Percentiles rank a stretch among this genome's conserved stretches.
phyloP scores from a whole-genome alignment of 2,797 vertebrate genomes.

The Mormyrus proboscirostris region DNA sequence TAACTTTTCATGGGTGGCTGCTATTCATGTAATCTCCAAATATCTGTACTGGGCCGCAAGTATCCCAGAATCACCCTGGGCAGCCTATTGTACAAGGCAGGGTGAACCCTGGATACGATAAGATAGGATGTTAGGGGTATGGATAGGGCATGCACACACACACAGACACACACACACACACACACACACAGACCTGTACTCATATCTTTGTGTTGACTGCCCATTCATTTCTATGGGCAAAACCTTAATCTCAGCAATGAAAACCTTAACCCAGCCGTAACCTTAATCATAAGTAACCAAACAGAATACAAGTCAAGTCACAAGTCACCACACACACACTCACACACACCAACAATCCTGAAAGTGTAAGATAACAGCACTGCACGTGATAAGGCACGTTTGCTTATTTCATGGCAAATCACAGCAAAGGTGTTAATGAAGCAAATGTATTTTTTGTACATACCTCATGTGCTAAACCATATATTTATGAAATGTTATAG shows the following conservation, averaged over 20 bases:
- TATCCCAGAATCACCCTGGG: neutral
- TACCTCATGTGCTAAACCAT: neutral
- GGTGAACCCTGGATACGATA: neutral
- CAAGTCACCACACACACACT: neutral
- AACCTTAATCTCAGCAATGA: neutral
- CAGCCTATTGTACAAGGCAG: neutral
- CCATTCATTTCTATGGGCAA: neutral
- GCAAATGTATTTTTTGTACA: neutral
- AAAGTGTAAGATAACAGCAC: neutral
- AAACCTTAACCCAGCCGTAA: neutral
- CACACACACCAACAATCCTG: neutral
- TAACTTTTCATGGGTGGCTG: neutral
- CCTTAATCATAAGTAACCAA: neutral
- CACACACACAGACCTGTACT: neutral
- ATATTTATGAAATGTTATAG: neutral
- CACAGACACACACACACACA: neutral
- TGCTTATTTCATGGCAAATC: neutral
- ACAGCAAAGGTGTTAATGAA: neutral
- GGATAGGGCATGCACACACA: neutral
- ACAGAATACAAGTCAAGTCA: neutral
- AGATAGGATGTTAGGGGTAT: neutral
- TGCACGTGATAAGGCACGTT: neutral
- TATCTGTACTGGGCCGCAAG: neutral
- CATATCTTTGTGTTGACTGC: neutral
- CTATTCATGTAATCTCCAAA: neutral